phyloP scores from a whole-genome alignment of 2,888 invertebrate genomes.

The Caenorhabditis plicata region DNA sequence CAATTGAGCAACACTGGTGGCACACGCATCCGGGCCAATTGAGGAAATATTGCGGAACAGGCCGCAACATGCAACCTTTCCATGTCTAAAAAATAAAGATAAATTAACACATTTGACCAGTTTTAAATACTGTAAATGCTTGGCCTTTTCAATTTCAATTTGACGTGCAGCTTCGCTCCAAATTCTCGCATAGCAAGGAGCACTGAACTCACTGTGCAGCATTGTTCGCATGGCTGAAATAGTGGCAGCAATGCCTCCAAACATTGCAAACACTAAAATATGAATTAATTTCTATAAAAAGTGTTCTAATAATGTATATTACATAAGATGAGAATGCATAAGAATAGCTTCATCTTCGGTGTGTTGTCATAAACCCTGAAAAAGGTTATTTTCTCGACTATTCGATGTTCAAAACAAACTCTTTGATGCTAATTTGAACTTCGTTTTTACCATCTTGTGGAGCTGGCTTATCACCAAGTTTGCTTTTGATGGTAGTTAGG shows the following conservation, averaged over 20 bases:
- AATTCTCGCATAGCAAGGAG: constrained; percentile 48
- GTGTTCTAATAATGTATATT: constrained; percentile 4
- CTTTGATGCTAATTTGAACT: constrained; percentile 32
- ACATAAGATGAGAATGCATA: constrained; percentile 44
- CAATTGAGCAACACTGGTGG: neutral
- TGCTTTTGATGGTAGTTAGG: constrained; percentile 40
- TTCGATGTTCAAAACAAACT: constrained; percentile 35
- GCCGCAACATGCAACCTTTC: constrained; percentile 58
- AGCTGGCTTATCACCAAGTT: constrained; percentile 34
- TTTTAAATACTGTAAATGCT: constrained; percentile 10
- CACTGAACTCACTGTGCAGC: constrained; percentile 46
- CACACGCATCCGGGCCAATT: constrained; percentile 28
- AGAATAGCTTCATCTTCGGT: constrained; percentile 24
- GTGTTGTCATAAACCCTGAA: constrained; percentile 42
- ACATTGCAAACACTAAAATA: constrained; percentile 36
- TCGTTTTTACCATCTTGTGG: no score
- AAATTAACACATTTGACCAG: neutral
- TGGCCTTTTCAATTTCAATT: constrained; percentile 7
- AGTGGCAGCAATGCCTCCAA: constrained; percentile 51
- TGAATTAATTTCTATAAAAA: neutral
- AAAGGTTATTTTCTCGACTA: no score
- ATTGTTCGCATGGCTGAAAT: constrained; percentile 44
- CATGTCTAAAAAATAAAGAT: constrained; percentile 9
- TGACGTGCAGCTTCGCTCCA: constrained; percentile 9
- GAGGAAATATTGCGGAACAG: constrained; percentile 47